Conservation (phyloP, 2,113 vertebrate species). For the Eclectus roratus region DNA sequence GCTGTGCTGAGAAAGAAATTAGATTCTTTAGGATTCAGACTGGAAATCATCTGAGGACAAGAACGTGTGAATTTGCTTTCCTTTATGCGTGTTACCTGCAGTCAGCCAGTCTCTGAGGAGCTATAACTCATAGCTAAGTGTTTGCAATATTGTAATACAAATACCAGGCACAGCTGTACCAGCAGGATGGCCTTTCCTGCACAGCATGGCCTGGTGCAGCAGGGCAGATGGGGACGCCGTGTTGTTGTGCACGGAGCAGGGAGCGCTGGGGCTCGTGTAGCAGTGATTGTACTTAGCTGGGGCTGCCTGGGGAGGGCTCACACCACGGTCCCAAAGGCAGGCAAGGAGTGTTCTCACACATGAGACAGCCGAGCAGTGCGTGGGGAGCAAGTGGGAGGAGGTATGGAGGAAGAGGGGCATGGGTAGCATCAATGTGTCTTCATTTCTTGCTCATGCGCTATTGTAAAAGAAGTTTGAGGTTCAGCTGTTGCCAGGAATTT, state of each 20-base stretch:
- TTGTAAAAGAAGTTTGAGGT: background rate
- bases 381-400: background rate
- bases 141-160: background rate
- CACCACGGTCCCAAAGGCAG: accelerated
- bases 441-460: background rate
- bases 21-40: background rate
- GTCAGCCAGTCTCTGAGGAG: background rate
- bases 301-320: background rate
- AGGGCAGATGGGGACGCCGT: background rate
- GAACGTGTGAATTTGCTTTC: background rate
- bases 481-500: background rate
- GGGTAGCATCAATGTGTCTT: background rate
- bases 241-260: background rate
- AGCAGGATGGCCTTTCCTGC: background rate
- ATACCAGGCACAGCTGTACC: background rate
- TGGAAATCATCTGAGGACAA: background rate
- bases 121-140: background rate
- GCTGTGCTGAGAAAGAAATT: background rate
- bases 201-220: background rate
- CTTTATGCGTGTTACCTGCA: background rate
- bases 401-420: background rate
- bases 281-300: accelerated
- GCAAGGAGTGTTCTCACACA: background rate
- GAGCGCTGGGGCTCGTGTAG: background rate
- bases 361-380: accelerated